Percentiles rank a stretch among this genome's conserved stretches.
Evolutionary conservation across 2,797 vertebrate genomes (phyloP).

Genomic region (Crocodylus rhombifer): DNA sequence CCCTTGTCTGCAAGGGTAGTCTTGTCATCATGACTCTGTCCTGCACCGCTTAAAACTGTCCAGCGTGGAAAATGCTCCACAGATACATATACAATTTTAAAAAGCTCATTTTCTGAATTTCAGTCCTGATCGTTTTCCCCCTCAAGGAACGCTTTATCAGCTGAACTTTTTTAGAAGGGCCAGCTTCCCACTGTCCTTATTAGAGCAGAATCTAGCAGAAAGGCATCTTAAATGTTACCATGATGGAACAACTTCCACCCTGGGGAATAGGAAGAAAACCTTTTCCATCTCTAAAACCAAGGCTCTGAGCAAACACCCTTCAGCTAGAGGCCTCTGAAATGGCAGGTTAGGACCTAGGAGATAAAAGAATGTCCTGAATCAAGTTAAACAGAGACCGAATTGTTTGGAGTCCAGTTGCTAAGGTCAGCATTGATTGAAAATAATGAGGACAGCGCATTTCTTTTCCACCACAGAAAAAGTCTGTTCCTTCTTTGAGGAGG

Average conservation of each 20-base stretch:
- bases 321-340: rapidly evolving
- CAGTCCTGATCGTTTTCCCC: background rate
- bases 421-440: background rate
- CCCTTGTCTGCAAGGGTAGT: background rate
- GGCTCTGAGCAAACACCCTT: background rate
- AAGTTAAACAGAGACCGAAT: slow-evolving; percentile 25
- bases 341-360: background rate
- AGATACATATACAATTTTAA: rapidly evolving
- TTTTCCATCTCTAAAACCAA: rapidly evolving
- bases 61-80: rapidly evolving
- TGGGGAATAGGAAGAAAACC: rapidly evolving
- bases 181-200: rapidly evolving
- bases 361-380: background rate
- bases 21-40: rapidly evolving
- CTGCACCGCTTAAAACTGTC: background rate
- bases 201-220: background rate
- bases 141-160: rapidly evolving
- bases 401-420: background rate
- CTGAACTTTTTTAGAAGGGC: background rate
- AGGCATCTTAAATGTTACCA: background rate
- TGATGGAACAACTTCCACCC: background rate
- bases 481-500: background rate
- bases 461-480: slow-evolving; percentile 15
- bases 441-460: background rate
- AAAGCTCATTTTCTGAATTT: background rate